phyloP scores from a whole-genome alignment of 2,888 invertebrate genomes.

The Sussaba pulchella region DNA sequence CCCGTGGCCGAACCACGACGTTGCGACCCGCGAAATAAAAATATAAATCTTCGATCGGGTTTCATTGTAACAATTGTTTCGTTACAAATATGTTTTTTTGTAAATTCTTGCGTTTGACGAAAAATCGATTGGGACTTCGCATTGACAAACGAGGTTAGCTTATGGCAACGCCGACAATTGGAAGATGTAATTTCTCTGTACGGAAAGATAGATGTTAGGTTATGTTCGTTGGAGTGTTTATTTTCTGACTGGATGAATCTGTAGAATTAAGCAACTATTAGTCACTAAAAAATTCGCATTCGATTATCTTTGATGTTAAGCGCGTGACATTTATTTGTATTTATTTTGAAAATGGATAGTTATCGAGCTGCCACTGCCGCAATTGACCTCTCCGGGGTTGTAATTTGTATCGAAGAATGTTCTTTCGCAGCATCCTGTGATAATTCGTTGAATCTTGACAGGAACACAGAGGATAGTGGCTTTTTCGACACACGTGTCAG shows the following conservation, averaged over 20 bases:
- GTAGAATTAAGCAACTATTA: too few relatives aligned
- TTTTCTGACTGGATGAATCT: too few relatives aligned
- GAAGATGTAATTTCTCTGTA: neutral
- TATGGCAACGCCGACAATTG: neutral
- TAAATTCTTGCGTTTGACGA: constrained; percentile 39
- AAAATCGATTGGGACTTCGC: constrained; percentile 20
- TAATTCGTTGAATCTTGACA: constrained; percentile 28
- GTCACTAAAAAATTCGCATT: too few relatives aligned
- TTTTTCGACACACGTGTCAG: constrained; percentile 64
- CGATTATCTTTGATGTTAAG: too few relatives aligned
- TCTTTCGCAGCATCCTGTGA: neutral
- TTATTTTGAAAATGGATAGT: too few relatives aligned
- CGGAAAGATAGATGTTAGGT: constrained; percentile 35
- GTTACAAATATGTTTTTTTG: constrained; percentile 44
- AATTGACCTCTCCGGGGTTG: constrained; percentile 35
- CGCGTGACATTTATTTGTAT: too few relatives aligned
- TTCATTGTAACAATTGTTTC: constrained; percentile 28
- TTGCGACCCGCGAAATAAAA: constrained; percentile 66
- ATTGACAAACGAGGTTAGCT: constrained; percentile 51
- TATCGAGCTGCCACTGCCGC: neutral
- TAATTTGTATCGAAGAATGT: neutral
- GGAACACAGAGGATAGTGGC: constrained; percentile 55
- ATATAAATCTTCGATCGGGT: constrained; percentile 19
- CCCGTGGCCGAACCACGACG: neutral
- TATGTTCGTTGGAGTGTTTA: constrained; percentile 31